Evolutionary conservation across 2,113 vertebrate genomes (phyloP).

Genomic region (Paracanthobrama guichenoti): DNA sequence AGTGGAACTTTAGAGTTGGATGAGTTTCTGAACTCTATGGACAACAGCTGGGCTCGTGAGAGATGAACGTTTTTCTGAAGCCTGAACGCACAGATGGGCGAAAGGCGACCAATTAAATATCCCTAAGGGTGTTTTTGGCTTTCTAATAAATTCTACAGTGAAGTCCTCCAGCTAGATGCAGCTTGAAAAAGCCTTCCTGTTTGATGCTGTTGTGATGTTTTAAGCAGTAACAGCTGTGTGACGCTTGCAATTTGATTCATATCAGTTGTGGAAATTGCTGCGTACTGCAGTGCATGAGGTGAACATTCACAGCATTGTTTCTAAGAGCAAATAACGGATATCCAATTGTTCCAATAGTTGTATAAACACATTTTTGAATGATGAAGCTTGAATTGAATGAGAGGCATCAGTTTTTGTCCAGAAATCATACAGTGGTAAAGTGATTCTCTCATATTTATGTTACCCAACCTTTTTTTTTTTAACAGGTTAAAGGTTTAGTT

Average conservation of each 20-base stretch:
- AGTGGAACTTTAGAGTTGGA: background rate
- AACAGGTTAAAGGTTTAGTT: background rate
- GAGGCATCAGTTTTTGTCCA: background rate
- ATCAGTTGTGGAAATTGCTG: background rate
- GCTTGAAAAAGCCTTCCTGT: background rate
- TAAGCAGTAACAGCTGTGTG: slow-evolving; percentile 12
- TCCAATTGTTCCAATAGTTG: background rate
- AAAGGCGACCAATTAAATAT: background rate
- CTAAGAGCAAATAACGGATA: background rate
- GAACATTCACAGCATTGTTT: background rate
- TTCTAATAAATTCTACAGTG: slow-evolving; percentile 7
- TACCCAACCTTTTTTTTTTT: background rate
- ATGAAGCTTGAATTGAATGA: background rate
- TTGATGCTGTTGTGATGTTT: slow-evolving; percentile 4
- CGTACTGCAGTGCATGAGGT: background rate
- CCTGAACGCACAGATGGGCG: background rate
- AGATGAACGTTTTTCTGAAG: background rate
- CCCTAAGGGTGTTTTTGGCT: background rate
- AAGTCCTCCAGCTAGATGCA: slow-evolving; percentile 6
- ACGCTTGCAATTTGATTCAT: background rate
- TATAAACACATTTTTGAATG: too few relatives aligned
- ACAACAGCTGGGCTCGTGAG: background rate
- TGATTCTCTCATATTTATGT: background rate
- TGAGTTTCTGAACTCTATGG: background rate
- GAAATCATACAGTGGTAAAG: background rate